Evolutionary conservation across 2,113 vertebrate genomes (phyloP).

Genomic region (Microtus ochrogaster): DNA sequence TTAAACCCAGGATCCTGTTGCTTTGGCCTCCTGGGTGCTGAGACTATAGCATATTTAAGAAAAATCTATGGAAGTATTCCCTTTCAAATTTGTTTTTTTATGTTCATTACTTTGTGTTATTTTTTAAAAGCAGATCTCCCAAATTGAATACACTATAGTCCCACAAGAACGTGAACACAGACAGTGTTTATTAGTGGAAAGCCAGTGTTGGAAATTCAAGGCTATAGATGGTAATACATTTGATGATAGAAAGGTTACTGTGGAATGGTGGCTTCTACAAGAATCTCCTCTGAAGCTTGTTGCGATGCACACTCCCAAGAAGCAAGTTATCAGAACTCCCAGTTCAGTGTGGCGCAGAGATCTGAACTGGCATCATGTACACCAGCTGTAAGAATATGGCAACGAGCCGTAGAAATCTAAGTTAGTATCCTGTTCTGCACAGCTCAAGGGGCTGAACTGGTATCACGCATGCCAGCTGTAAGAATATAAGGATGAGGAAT

Average conservation of each 20-base stretch:
- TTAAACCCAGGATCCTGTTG: neutral
- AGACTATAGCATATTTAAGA: neutral
- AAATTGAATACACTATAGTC: neutral
- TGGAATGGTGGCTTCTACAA: neutral
- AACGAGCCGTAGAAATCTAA: neutral
- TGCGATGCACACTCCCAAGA: neutral
- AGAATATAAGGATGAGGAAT: neutral
- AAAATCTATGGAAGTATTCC: neutral
- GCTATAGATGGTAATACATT: neutral
- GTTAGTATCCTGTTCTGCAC: neutral
- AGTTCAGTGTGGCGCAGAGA: neutral
- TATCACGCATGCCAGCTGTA: neutral
- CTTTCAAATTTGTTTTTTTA: constrained; percentile 19
- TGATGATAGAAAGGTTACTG: neutral
- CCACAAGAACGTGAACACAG: neutral
- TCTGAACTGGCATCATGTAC: neutral
- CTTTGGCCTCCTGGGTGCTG: neutral
- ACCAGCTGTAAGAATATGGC: neutral
- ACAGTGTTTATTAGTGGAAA: neutral
- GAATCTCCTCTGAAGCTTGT: neutral
- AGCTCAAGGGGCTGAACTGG: neutral
- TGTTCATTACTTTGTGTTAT: neutral
- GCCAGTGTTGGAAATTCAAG: neutral
- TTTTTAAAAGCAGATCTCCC: neutral
- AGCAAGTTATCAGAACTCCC: neutral